Evolutionary conservation across 2,797 vertebrate genomes (phyloP).

Genomic region (Gallinago nigripennis): DNA sequence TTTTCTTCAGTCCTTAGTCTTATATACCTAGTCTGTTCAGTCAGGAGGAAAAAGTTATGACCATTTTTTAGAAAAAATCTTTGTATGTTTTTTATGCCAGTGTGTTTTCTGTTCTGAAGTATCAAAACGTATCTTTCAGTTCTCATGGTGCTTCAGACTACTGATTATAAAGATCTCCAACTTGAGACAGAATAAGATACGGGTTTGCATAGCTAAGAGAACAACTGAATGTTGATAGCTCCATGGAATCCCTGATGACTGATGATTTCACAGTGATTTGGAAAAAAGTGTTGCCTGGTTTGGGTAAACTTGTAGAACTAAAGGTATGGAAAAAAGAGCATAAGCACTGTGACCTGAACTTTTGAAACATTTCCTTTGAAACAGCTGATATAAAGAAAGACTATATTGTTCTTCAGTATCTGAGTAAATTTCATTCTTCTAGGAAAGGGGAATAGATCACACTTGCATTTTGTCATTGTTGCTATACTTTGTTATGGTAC

Average conservation of each 20-base stretch:
- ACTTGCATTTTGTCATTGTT: not conserved
- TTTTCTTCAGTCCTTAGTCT: not conserved
- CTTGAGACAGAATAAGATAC: not conserved
- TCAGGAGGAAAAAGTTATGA: not conserved
- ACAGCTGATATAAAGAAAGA: not conserved
- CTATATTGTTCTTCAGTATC: not conserved
- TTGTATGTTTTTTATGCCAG: fast-evolving
- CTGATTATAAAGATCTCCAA: not conserved
- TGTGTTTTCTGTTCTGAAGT: not conserved
- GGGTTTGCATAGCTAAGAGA: not conserved
- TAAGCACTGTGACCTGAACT: not conserved
- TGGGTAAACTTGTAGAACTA: not conserved
- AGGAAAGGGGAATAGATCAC: not conserved
- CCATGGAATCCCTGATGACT: not conserved
- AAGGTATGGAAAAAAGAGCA: not conserved
- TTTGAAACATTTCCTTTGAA: not conserved
- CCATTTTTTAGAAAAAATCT: not conserved
- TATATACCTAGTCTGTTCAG: not conserved
- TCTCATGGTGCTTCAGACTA: not conserved
- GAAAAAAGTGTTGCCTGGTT: not conserved
- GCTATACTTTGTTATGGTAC: not conserved
- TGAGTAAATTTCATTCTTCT: not conserved
- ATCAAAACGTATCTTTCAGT: not conserved
- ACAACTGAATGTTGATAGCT: not conserved
- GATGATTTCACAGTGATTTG: not conserved